Evolutionary conservation across 2,888 invertebrate genomes (phyloP), one percentile per base, ranked within the genome.

Genomic region (Pediacus dermestoides): DNA sequence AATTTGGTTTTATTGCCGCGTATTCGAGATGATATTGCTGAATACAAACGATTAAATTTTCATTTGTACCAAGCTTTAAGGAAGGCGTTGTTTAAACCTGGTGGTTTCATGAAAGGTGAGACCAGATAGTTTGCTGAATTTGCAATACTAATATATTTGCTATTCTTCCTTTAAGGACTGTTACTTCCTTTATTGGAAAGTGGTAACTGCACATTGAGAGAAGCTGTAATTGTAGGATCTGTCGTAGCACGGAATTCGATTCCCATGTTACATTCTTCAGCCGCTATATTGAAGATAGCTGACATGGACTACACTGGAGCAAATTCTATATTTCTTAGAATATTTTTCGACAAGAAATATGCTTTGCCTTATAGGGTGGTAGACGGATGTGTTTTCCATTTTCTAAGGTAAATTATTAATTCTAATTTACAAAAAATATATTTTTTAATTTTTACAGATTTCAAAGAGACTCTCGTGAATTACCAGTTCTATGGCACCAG

Each of bases 401-500:
- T 96, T 67, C 64, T 94, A 18, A 83, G 87, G 92, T 92, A 71
- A 66, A 58, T 45, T 38, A 34, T 40, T 13, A n/a, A 9, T 25
- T 25, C 9, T 9, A n/a, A 6, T 9, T 25, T 25, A 4, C 10
- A 11, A 18, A 18, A 18, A 18, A 18, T 18, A 18, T 7, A 18
- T 18, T 18, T 7, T 4, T 25, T 25, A 25, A 25, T 25, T 25
- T 30, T 65, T 64, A 31, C 60, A 91, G 93, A 61, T 94, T 96
- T 68, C 82, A 86, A 65, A 75, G 75, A 48, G 95, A 96, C 61
- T 72, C 73, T 32, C 78, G 94, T 37, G 82, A 82, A 52, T 73
- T 99, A 61, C 97, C 99, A 1, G 94, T 97, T 2, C 69, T 97
- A 40, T 99, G 97, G 99, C 96, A 99, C 70, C 97, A 97, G 68